These are phyloP conservation scores for Choristoneura fumiferana DNA, from an alignment of 1,140 invertebrate genomes.

Conservation along the genomic window DNA sequence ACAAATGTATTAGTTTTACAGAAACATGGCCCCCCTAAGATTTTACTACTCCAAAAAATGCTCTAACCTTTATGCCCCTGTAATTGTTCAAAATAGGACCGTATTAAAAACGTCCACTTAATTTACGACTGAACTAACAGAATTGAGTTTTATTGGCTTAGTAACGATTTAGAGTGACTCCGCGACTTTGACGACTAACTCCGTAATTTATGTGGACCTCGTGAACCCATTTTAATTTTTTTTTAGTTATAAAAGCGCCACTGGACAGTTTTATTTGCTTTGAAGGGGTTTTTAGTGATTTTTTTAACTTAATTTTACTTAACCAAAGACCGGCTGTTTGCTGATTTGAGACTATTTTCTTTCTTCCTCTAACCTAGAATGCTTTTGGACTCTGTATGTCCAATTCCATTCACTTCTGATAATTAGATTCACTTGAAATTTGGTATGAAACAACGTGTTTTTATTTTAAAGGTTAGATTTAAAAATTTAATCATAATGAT, in stretches of 20 bases:
- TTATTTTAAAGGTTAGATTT: too few relatives aligned
- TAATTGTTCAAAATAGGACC: conserved; percentile 65
- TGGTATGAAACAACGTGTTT: too few relatives aligned
- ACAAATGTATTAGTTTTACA: neutral
- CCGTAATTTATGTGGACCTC: conserved; percentile 50
- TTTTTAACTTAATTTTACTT: too few relatives aligned
- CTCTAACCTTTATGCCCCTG: conserved; percentile 45
- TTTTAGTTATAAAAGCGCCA: conserved; percentile 30
- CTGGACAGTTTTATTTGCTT: conserved; percentile 9
- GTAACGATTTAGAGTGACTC: conserved; percentile 42
- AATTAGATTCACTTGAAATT: too few relatives aligned
- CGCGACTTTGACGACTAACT: conserved; percentile 47
- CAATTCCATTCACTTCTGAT: too few relatives aligned
- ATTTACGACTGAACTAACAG: conserved; percentile 47
- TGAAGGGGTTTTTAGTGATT: neutral
- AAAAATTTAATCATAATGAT: too few relatives aligned
- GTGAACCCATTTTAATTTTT: conserved; percentile 60
- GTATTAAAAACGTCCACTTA: conserved; percentile 59
- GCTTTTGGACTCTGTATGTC: too few relatives aligned
- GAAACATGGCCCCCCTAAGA: neutral
- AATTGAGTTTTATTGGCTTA: conserved; percentile 58
- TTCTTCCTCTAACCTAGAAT: too few relatives aligned
- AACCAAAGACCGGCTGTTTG: too few relatives aligned
- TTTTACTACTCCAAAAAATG: conserved; percentile 4
- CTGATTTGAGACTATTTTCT: too few relatives aligned